Conservation (phyloP, 2,113 vertebrate species). For the Hyperopisus bebe region DNA sequence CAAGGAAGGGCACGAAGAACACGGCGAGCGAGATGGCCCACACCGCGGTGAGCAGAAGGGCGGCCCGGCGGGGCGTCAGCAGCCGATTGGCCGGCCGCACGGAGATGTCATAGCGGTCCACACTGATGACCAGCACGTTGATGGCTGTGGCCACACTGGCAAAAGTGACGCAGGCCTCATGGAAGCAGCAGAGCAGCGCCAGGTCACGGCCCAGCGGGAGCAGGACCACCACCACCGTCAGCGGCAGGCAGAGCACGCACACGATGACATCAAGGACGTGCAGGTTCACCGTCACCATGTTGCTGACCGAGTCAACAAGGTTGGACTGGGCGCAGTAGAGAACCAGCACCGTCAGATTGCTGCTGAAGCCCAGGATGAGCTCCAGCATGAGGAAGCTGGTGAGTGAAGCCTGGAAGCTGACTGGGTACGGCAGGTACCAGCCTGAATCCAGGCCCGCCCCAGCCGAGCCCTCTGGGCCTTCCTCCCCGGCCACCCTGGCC, state of each 20-base stretch:
- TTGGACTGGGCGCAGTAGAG: constrained; percentile 70
- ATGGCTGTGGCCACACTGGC: constrained; percentile 67
- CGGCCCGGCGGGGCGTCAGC: constrained; percentile 59
- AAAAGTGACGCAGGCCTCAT: constrained; percentile 71
- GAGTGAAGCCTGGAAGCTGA: constrained; percentile 65
- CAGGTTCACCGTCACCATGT: constrained; percentile 68
- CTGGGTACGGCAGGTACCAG: constrained; percentile 62
- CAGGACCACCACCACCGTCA: constrained; percentile 64
- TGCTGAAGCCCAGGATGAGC: constrained; percentile 67
- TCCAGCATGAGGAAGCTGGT: constrained; percentile 67
- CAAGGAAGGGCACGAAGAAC: constrained; percentile 69
- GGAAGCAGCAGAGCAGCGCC: constrained; percentile 69
- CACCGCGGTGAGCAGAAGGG: constrained; percentile 58
- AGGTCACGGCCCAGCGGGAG: constrained; percentile 56
- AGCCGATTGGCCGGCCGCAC: constrained; percentile 65
- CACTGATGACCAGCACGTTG: constrained; percentile 68
- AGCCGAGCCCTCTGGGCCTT: constrained; percentile 50
- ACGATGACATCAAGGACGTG: constrained; percentile 68
- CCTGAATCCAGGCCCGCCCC: constrained; percentile 34
- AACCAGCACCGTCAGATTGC: constrained; percentile 66
- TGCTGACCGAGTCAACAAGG: constrained; percentile 71
- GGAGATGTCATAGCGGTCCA: constrained; percentile 70
- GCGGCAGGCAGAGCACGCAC: constrained; percentile 64
- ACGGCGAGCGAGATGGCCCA: constrained; percentile 66
- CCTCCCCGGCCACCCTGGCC: constrained; percentile 41